phyloP scores from a whole-genome alignment of 2,113 vertebrate species.

The Hippocampus abdominalis region DNA sequence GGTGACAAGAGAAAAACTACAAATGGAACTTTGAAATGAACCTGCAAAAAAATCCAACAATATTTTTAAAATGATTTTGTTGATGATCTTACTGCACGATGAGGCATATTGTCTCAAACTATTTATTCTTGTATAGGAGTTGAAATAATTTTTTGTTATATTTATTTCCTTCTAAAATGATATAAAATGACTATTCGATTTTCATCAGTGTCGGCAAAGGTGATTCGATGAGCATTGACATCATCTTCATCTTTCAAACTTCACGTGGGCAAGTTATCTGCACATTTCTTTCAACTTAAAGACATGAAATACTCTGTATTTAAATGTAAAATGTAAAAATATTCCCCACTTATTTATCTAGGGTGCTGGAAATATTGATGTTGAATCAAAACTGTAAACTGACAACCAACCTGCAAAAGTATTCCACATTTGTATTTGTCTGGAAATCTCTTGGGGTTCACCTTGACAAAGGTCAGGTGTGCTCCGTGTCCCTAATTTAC shows the following conservation, averaged over 20 bases:
- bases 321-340: too few relatives aligned
- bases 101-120: too few relatives aligned
- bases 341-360: conserved; percentile 12
- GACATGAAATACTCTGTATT: conserved; percentile 12
- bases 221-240: conserved; percentile 52
- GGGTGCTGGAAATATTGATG: conserved; percentile 29
- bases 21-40: neutral
- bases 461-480: conserved; percentile 21
- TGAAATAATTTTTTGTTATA: neutral
- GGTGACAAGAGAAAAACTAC: neutral
- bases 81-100: too few relatives aligned
- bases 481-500: conserved; percentile 35
- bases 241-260: conserved; percentile 40
- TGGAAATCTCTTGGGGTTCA: conserved; percentile 13
- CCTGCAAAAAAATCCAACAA: neutral
- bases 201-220: conserved; percentile 36
- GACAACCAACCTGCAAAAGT: conserved; percentile 39
- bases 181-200: neutral
- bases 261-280: conserved; percentile 23
- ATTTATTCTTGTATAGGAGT: too few relatives aligned
- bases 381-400: conserved; percentile 32
- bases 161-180: neutral
- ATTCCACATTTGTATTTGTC: conserved; percentile 25
- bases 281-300: conserved; percentile 15
- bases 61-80: too few relatives aligned